Conservation (phyloP, 2,797 vertebrate species). For the Merluccius polli region DNA sequence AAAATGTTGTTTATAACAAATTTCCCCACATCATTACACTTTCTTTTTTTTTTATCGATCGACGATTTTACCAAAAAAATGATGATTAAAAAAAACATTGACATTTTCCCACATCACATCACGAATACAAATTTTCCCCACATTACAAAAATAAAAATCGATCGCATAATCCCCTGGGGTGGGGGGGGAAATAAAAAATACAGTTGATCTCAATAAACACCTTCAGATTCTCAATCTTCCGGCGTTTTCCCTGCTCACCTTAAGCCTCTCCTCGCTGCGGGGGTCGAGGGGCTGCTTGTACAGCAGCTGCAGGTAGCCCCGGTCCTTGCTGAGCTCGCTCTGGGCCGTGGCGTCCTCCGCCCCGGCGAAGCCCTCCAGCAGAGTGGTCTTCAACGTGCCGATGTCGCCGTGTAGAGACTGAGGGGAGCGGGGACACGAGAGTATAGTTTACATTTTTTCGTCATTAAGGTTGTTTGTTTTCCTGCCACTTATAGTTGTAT, state of each 20-base stretch:
- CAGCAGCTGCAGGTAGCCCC: constrained; percentile 84
- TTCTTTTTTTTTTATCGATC: no score
- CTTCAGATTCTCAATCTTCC: no score
- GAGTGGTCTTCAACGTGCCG: constrained; percentile 84
- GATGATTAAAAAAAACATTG: no score
- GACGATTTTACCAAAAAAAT: no score
- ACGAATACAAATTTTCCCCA: no score
- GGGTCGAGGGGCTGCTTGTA: constrained; percentile 94
- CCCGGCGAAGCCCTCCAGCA: constrained; percentile 91
- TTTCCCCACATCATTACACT: no score
- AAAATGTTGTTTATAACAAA: no score
- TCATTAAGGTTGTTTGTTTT: not conserved
- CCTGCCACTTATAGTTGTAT: not conserved
- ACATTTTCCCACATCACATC: no score
- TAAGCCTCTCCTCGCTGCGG: constrained; percentile 89
- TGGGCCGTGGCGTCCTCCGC: constrained; percentile 86
- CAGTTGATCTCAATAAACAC: no score
- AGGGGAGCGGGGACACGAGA: not conserved
- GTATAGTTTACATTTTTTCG: not conserved
- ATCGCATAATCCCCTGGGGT: no score
- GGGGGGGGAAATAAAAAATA: no score
- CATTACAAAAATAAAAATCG: no score
- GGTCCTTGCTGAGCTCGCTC: constrained; percentile 78
- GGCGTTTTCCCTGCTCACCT: constrained; percentile 70
- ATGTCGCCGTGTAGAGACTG: constrained; percentile 93